Percentiles rank a stretch among this genome's conserved stretches.
Evolutionary conservation across 2,888 invertebrate species (phyloP).

Genomic region (Lathronympha strigana): DNA sequence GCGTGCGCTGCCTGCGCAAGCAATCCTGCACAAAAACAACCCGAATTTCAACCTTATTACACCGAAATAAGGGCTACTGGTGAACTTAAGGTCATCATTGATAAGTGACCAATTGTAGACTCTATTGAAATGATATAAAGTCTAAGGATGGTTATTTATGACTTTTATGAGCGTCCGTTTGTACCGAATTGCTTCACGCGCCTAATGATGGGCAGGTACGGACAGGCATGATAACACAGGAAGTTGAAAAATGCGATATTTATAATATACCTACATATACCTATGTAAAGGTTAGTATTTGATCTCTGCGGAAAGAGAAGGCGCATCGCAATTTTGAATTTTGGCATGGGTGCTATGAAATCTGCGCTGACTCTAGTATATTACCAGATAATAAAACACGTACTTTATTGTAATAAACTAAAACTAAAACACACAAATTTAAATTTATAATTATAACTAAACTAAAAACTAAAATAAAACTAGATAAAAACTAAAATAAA

Average conservation of each 20-base stretch:
- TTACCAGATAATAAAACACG: too few relatives aligned
- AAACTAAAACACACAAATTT: too few relatives aligned
- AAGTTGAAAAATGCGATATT: constrained; percentile 21
- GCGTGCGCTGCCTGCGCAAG: constrained; percentile 73
- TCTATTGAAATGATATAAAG: constrained; percentile 4
- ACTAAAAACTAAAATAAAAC: too few relatives aligned
- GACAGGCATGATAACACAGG: constrained; percentile 21
- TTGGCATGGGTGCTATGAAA: too few relatives aligned
- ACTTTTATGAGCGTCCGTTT: too few relatives aligned
- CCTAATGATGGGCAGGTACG: constrained; percentile 40
- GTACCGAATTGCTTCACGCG: constrained; percentile 57
- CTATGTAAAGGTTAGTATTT: background rate
- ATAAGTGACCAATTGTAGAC: background rate
- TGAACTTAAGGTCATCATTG: background rate
- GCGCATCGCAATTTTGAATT: too few relatives aligned
- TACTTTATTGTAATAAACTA: too few relatives aligned
- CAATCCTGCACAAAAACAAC: constrained; percentile 46
- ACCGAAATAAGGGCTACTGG: background rate
- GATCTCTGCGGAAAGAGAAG: too few relatives aligned
- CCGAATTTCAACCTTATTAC: background rate
- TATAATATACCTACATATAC: background rate
- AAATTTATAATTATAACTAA: too few relatives aligned
- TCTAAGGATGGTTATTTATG: background rate
- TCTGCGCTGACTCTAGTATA: too few relatives aligned
- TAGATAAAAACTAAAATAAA: too few relatives aligned